Percentiles rank a stretch among this genome's conserved stretches.
phyloP scores from a whole-genome alignment of 2,113 vertebrate species.

The Python bivittatus region DNA sequence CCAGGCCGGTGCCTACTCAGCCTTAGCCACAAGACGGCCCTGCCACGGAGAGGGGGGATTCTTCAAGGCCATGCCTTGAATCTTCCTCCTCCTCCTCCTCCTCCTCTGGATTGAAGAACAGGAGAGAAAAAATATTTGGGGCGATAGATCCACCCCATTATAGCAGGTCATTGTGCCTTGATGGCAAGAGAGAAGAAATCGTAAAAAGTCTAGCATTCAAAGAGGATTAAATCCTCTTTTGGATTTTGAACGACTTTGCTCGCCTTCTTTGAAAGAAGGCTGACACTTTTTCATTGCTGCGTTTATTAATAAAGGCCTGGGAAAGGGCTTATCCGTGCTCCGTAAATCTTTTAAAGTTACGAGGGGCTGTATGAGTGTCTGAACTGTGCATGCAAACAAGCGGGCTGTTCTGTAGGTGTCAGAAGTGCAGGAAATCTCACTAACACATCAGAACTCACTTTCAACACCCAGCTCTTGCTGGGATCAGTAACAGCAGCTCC shows the following conservation, averaged over 20 bases:
- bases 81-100: fast-evolving
- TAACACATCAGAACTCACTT: too few relatives aligned
- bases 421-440: too few relatives aligned
- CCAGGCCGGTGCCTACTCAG: too few relatives aligned
- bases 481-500: too few relatives aligned
- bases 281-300: slow-evolving; percentile 49
- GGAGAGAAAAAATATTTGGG: slow-evolving; percentile 53
- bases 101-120: neutral
- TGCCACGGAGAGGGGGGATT: too few relatives aligned
- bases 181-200: slow-evolving; percentile 8
- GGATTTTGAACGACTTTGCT: slow-evolving; percentile 39
- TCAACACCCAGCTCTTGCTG: too few relatives aligned
- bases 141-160: slow-evolving; percentile 42
- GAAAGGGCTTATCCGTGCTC: slow-evolving; percentile 54
- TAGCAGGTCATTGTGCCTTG: slow-evolving; percentile 33
- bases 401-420: neutral
- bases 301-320: slow-evolving; percentile 59
- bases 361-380: too few relatives aligned
- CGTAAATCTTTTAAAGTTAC: slow-evolving; percentile 48
- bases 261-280: slow-evolving; percentile 39
- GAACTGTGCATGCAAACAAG: too few relatives aligned
- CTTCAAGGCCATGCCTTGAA: neutral
- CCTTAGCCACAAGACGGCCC: too few relatives aligned
- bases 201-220: slow-evolving; percentile 17
- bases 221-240: slow-evolving; percentile 57